Evolutionary conservation across 92 coral and sea anemone genomes (phyloP), one percentile per base, ranked within the genome.

Genomic region (Virgularia gustaviana): DNA sequence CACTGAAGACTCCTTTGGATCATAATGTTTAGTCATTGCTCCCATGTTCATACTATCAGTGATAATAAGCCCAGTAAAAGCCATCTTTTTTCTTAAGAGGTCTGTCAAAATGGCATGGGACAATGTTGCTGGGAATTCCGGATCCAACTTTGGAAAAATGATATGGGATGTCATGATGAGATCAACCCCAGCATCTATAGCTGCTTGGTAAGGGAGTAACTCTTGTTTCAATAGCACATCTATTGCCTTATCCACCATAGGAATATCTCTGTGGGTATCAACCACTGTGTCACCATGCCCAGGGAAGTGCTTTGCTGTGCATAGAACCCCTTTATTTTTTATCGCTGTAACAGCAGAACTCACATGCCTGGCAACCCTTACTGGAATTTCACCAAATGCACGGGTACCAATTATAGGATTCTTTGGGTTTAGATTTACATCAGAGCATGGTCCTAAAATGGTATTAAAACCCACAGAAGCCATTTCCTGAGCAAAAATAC

Each of bases 221-320:
- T 57, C 63, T 2, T 12, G 3, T 4, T 3, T 4, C 32, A 28
- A 34, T 16, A 57, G 63, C 25, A 16, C 36, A 12, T 9, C 3
- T 4, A 2, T 9, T 8, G 3, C 63, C 3, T 2, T 3, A 38
- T 19, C 18, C 4, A 57, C 3, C 4, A 57, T 22, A 3, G 63
- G 63, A 6, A 57, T 9, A 3, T 6, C 8, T 8, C 29, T 4
- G 29, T 57, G 63, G 29, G 32, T 8, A 19, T 57, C 63, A 9
- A n/a, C 33, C 7, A 3, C 31, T 9, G 63, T 57, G 29, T 57
- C 63, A 4, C 63, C 63, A 38, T 57, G 63, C 16, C 63, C 63
- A 6, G 63, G 63, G 33, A 57, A 57, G 16, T 57, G 63, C 16
- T 57, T 57, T 20, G 3, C 63, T 15, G 63, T 22, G 29, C 36